These are phyloP conservation scores for Elysia crispata DNA, from an alignment of 2,888 invertebrate genomes.

Conservation along the genomic window DNA sequence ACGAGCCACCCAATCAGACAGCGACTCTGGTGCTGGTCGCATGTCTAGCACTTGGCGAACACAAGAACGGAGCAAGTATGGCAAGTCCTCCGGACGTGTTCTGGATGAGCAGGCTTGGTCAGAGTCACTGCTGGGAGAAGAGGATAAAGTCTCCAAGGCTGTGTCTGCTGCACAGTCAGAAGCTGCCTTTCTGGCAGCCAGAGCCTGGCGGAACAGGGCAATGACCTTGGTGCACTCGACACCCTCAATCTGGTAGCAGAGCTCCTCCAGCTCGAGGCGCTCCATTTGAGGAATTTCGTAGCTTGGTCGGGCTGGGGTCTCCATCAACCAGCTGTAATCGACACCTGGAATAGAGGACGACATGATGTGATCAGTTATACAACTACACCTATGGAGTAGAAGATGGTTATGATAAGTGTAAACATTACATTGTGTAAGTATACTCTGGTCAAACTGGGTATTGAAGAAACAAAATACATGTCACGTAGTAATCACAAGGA, in stretches of 20 bases:
- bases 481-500: too few relatives aligned
- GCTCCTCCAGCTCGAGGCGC: conserved; percentile 72
- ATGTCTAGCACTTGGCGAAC: conserved; percentile 67
- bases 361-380: too few relatives aligned
- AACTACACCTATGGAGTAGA: too few relatives aligned
- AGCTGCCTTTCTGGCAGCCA: conserved; percentile 51
- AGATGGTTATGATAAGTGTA: too few relatives aligned
- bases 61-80: conserved; percentile 67
- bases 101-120: too few relatives aligned
- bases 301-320: conserved; percentile 56
- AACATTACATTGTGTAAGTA: too few relatives aligned
- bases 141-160: too few relatives aligned
- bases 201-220: conserved; percentile 66
- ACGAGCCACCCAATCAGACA: conserved; percentile 70
- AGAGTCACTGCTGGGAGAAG: too few relatives aligned
- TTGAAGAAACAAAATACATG: too few relatives aligned
- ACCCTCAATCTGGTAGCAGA: conserved; percentile 68
- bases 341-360: conserved; percentile 62
- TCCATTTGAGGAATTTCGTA: conserved; percentile 74
- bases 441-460: too few relatives aligned
- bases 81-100: conserved; percentile 60
- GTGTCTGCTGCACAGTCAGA: too few relatives aligned
- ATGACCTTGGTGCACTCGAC: conserved; percentile 71
- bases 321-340: conserved; percentile 75
- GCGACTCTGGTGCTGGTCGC: conserved; percentile 68